Evolutionary conservation across 2,113 vertebrate genomes (phyloP), one percentile per base, ranked within the genome.

Genomic region (Nesoenas mayeri): DNA sequence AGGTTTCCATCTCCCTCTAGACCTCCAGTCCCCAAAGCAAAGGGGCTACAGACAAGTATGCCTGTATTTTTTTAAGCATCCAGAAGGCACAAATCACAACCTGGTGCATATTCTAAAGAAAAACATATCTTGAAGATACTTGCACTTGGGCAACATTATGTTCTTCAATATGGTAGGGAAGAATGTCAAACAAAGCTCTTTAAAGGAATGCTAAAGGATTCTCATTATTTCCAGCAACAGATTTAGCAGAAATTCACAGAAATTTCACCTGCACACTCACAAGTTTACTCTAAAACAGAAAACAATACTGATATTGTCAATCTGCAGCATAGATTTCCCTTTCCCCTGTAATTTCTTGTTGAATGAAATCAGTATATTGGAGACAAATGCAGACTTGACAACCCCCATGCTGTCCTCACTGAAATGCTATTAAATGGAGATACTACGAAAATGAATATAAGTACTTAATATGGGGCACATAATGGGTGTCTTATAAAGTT

Each of bases 361-460:
- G 54, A 85, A 65, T 53, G 4, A 85, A 82, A 69, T 65, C 21
- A 61, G 10, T 3, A 0, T 38, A 79, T 53, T 34, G 31, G 36
- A 75, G 25, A 70, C 13, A 78, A 81, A 58, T 12, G 34, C 28
- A 54, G 48, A 62, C 29, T 60, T 60, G 21, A 61, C 19, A 75
- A 79, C 5, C 16, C 15, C 12, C 15, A 56, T 6, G 12, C 4
- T 44, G 29, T 22, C 47, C 26, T 72, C 5, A 10, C 14, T 67
- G 22, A 85, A 83, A 85, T 32, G 25, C 34, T 56, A 14, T 58
- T 58, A 50, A 75, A 4, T 50, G 21, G 56, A 89, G 36, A 19
- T 12, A 56, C 7, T 36, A 16, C 0, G 5, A 17, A 79, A 50
- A 47, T 29, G 40, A 54, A 1, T 26, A 0, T 6, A 47, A 32